phyloP scores from a whole-genome alignment of 2,888 invertebrate genomes.

The Diplazon laetatorius region DNA sequence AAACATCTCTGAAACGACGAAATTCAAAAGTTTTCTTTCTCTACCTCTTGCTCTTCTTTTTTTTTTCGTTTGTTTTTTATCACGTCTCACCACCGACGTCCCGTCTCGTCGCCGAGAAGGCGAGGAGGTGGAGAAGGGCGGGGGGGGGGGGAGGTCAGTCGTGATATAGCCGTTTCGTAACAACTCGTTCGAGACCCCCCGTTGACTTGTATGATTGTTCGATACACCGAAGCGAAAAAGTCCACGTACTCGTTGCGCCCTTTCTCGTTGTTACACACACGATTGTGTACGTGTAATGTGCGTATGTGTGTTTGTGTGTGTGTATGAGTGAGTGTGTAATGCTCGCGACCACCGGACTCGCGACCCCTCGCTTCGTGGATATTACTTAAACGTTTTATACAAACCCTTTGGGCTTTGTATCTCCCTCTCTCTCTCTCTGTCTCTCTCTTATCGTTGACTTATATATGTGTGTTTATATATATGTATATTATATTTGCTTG shows the following conservation, averaged over 20 bases:
- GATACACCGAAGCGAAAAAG: background rate
- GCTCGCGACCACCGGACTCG: no score
- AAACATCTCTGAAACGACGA: no score
- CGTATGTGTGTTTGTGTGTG: no score
- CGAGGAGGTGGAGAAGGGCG: no score
- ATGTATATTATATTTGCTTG: background rate
- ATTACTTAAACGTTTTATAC: slow-evolving; percentile 17
- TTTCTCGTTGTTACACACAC: background rate
- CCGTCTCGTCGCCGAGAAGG: background rate
- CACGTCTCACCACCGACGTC: background rate
- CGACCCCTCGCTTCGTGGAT: slow-evolving; percentile 1
- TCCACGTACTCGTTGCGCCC: slow-evolving; percentile 23
- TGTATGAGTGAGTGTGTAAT: no score
- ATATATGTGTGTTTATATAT: background rate
- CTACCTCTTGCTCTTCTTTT: background rate
- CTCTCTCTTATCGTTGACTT: background rate
- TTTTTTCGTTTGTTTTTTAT: no score
- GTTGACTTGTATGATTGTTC: background rate
- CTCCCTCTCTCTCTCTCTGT: background rate
- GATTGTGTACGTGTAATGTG: background rate
- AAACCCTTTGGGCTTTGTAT: background rate
- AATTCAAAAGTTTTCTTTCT: background rate
- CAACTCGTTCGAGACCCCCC: no score
- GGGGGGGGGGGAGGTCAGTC: no score
- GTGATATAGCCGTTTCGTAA: no score